phyloP scores from a whole-genome alignment of 2,888 invertebrate species.

The Drosophila atripex region DNA sequence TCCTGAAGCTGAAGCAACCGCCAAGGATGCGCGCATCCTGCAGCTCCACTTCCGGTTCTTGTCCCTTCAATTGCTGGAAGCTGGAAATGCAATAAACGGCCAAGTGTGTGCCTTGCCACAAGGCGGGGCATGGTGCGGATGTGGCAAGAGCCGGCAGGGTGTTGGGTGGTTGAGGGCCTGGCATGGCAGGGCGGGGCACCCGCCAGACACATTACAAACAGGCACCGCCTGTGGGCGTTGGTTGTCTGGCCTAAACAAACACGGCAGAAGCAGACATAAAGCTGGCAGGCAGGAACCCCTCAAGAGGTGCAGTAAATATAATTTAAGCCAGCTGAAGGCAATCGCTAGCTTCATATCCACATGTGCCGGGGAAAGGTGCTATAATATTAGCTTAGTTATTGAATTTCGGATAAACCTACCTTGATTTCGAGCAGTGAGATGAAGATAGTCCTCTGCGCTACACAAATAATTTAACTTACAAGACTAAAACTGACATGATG shows the following conservation, averaged over 20 bases:
- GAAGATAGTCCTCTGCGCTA: too few relatives aligned
- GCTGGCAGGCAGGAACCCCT: constrained; percentile 9
- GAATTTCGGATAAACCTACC: too few relatives aligned
- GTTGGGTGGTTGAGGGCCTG: not conserved
- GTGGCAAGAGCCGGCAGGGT: not conserved
- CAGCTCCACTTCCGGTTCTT: constrained; percentile 22
- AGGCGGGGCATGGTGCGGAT: not conserved
- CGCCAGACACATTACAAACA: constrained; percentile 75
- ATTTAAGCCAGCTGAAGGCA: constrained; percentile 7
- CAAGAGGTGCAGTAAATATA: constrained; percentile 16
- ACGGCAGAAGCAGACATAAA: constrained; percentile 32
- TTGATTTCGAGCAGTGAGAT: not conserved
- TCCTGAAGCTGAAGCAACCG: constrained; percentile 36
- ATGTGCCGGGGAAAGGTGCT: not conserved
- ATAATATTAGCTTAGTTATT: not conserved
- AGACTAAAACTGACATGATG: not conserved
- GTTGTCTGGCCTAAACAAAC: constrained; percentile 39
- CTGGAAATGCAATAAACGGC: constrained; percentile 78
- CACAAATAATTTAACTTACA: too few relatives aligned
- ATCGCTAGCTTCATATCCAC: not conserved
- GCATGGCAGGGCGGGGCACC: constrained; percentile 24
- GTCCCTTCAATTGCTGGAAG: constrained; percentile 36
- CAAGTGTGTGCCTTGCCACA: constrained; percentile 59
- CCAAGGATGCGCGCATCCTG: constrained; percentile 69
- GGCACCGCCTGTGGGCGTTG: constrained; percentile 52